Conservation (phyloP, 1,140 invertebrate genomes). For the Subanguina moxae region DNA sequence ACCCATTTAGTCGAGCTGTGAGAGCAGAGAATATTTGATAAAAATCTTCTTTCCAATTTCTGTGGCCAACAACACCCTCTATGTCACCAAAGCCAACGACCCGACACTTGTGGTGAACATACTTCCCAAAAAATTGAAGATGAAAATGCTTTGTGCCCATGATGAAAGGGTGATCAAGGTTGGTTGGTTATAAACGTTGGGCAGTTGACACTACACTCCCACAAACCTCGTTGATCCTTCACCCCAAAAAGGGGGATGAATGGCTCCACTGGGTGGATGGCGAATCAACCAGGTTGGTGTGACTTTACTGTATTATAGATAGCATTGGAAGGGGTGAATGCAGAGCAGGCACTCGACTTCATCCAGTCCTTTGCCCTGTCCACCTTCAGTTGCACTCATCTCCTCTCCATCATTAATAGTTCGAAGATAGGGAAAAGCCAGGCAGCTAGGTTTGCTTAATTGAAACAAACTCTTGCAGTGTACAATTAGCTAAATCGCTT, state of each 20-base stretch:
- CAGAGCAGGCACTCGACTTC: constrained; percentile 19
- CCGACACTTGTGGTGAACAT: constrained; percentile 4
- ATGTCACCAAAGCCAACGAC: constrained; percentile 6
- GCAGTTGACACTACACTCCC: too few species aligned
- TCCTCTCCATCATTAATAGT: constrained; percentile 1
- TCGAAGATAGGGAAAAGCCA: constrained; percentile 6
- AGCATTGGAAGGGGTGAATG: constrained; percentile 3
- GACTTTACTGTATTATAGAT: background rate
- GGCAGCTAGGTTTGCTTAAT: background rate
- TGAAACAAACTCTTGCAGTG: background rate
- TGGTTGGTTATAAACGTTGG: constrained; percentile 3
- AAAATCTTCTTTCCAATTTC: constrained; percentile 15
- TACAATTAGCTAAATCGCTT: background rate
- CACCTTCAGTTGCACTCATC: constrained; percentile 13
- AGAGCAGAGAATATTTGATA: constrained; percentile 16
- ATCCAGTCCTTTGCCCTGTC: constrained; percentile 16
- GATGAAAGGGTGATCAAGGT: constrained; percentile 18
- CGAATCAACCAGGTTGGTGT: too few species aligned
- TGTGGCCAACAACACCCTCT: background rate
- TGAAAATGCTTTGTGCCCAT: constrained; percentile 17
- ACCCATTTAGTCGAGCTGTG: background rate
- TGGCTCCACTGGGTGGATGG: too few species aligned
- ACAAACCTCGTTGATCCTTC: too few species aligned
- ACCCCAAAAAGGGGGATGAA: too few species aligned
- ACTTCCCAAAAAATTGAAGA: constrained; percentile 1